Evolutionary conservation across 2,113 vertebrate genomes (phyloP).

Genomic region (Melanocharis versteri): DNA sequence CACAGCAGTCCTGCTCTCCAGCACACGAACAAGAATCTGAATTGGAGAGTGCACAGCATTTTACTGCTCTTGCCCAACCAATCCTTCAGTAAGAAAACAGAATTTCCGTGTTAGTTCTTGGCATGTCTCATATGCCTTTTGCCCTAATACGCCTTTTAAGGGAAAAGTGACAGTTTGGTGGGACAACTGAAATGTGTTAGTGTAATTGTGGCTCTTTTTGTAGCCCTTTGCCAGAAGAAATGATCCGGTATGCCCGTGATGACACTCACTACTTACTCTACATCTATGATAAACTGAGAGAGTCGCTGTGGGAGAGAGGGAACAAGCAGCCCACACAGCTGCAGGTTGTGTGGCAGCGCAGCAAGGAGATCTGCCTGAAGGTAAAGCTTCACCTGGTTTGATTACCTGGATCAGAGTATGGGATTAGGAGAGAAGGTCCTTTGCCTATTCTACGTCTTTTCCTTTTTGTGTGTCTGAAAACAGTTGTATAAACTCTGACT

Average conservation of each 20-base stretch:
- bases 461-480: neutral
- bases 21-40: neutral
- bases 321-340: conserved; percentile 79
- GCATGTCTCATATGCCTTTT: neutral
- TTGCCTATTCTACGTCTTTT: rapidly evolving
- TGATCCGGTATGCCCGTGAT: conserved; percentile 86
- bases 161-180: neutral
- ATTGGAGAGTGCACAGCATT: neutral
- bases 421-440: neutral
- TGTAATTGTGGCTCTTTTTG: neutral
- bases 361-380: conserved; percentile 89
- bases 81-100: neutral
- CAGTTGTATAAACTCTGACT: neutral
- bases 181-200: neutral
- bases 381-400: conserved; percentile 44
- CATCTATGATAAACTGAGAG: conserved; percentile 85
- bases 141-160: neutral
- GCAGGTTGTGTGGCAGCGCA: conserved; percentile 89
- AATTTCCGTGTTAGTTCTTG: neutral
- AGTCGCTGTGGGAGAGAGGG: conserved; percentile 78
- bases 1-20: neutral
- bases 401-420: neutral
- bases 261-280: conserved; percentile 97
- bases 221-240: conserved; percentile 93
- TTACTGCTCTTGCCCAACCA: neutral